Evolutionary conservation across 2,797 vertebrate genomes (phyloP).

Genomic region (Monodelphis domestica): DNA sequence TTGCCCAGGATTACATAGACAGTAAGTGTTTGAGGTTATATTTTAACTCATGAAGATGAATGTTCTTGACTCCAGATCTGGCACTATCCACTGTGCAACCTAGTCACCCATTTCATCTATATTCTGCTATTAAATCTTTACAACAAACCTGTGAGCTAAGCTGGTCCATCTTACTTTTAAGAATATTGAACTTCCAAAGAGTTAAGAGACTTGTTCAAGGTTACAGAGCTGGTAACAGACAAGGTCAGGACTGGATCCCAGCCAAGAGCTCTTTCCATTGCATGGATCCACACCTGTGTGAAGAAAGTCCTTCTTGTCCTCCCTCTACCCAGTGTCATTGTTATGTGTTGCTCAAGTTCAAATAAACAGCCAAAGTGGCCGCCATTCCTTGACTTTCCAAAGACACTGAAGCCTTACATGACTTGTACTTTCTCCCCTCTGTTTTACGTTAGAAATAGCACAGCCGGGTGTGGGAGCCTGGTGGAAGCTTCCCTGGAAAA

Average conservation of each 20-base stretch:
- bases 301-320: not conserved
- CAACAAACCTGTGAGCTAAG: not conserved
- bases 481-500: slow-evolving; percentile 55
- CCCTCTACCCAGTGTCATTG: not conserved
- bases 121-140: not conserved
- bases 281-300: not conserved
- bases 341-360: not conserved
- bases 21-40: not conserved
- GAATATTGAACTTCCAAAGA: not conserved
- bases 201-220: not conserved
- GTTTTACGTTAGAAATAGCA: slow-evolving; percentile 76
- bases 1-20: not conserved
- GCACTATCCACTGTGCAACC: not conserved
- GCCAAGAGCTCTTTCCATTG: not conserved
- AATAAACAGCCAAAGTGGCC: not conserved
- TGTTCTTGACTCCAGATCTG: not conserved
- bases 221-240: not conserved
- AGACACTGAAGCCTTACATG: not conserved
- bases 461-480: slow-evolving; percentile 65
- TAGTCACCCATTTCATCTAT: not conserved
- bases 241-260: not conserved
- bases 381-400: not conserved
- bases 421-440: slow-evolving; percentile 47
- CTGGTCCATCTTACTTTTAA: not conserved
- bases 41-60: not conserved